phyloP scores from a whole-genome alignment of 2,888 invertebrate species.

The Osmoderma eremita region DNA sequence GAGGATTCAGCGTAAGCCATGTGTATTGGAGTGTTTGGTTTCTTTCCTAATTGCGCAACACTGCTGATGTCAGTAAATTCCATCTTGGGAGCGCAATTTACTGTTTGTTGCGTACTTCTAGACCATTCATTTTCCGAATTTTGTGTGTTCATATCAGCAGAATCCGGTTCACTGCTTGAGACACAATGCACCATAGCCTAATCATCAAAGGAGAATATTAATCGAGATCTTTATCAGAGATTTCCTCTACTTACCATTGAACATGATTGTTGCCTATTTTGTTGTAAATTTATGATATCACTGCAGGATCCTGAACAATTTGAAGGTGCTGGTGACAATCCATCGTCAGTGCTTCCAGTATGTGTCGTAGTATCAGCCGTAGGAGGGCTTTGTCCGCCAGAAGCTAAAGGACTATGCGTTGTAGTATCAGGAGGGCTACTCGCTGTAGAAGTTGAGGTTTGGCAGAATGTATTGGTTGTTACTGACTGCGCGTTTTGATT shows the following conservation, averaged over 20 bases:
- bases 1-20: constrained; percentile 61
- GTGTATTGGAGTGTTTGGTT: constrained; percentile 56
- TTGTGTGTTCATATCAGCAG: constrained; percentile 64
- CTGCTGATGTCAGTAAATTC: constrained; percentile 57
- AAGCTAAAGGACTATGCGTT: constrained; percentile 80
- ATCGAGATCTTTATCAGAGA: too few species aligned
- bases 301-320: constrained; percentile 59
- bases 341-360: constrained; percentile 62
- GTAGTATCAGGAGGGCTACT: constrained; percentile 86
- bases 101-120: constrained; percentile 44
- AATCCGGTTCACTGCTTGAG: constrained; percentile 85
- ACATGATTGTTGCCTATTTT: constrained; percentile 59
- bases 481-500: constrained; percentile 65
- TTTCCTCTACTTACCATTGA: constrained; percentile 62
- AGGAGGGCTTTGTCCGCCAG: constrained; percentile 64
- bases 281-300: constrained; percentile 54
- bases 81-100: constrained; percentile 52
- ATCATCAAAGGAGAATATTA: too few species aligned
- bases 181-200: constrained; percentile 89
- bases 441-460: constrained; percentile 61
- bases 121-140: constrained; percentile 59
- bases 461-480: constrained; percentile 63
- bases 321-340: constrained; percentile 62
- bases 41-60: constrained; percentile 54
- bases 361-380: constrained; percentile 64